Evolutionary conservation across 2,113 vertebrate genomes (phyloP).

Genomic region (Danionella cerebrum): DNA sequence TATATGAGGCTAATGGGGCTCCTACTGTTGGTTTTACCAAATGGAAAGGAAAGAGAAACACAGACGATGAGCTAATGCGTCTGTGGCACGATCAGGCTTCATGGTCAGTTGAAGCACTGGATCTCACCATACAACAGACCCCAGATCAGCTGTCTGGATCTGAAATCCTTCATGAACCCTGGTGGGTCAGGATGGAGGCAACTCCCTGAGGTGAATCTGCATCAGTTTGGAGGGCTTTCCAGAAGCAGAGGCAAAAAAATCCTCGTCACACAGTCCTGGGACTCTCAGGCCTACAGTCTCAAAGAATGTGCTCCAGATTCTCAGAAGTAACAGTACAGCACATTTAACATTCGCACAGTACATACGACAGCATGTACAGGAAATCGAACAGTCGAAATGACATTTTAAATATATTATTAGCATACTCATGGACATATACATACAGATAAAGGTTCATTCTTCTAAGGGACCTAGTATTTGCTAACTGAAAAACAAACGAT

Average conservation of each 20-base stretch:
- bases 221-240: conserved; percentile 30
- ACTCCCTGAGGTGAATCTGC: conserved; percentile 65
- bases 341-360: conserved; percentile 15
- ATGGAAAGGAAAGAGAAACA: not conserved
- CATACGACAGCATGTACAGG: conserved; percentile 6
- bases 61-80: not conserved
- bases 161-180: conserved; percentile 4
- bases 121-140: not conserved
- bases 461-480: not conserved
- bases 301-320: not conserved
- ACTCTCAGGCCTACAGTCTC: not conserved
- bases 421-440: not conserved
- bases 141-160: conserved; percentile 16
- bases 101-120: not conserved
- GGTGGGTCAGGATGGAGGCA: conserved; percentile 7
- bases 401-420: conserved; percentile 8
- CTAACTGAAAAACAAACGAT: not conserved
- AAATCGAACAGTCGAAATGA: not conserved
- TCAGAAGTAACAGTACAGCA: conserved; percentile 5
- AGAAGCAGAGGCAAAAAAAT: not conserved
- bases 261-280: not conserved
- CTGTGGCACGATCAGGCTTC: not conserved
- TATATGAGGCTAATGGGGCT: conserved; percentile 35
- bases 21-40: no score
- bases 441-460: not conserved